A percentile compares a stretch with the other conserved stretches of the same genome.
Conservation (phyloP, 2,113 vertebrate genomes). For the Oostethus manadensis region DNA sequence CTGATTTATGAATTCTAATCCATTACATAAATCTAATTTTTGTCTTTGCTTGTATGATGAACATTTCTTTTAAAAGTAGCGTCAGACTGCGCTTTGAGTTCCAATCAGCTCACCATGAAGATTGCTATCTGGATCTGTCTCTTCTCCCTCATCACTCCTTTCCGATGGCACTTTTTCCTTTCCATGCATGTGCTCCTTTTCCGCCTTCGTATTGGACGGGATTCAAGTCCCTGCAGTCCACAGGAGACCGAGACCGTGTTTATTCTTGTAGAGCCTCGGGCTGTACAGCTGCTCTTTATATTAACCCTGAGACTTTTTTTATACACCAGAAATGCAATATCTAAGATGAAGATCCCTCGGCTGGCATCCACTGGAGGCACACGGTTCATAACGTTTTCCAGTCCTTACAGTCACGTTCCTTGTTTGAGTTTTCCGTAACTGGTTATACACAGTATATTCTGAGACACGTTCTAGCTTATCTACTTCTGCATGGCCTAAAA, state of each 20-base stretch:
- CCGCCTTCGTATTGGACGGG: constrained; percentile 24
- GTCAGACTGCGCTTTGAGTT: neutral
- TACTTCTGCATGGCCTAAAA: too few species aligned
- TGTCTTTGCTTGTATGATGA: neutral
- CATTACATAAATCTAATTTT: neutral
- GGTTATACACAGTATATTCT: too few species aligned
- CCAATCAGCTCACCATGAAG: constrained; percentile 5
- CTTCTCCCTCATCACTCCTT: neutral
- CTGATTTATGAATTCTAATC: constrained; percentile 14
- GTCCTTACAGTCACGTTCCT: neutral
- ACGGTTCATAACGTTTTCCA: neutral
- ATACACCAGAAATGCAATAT: constrained; percentile 12
- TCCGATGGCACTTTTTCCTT: constrained; percentile 6
- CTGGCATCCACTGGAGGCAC: neutral
- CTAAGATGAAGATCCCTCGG: constrained; percentile 2
- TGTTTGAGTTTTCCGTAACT: neutral
- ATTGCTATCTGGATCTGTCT: constrained; percentile 9
- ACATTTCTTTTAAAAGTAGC: neutral
- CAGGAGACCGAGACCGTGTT: constrained; percentile 38
- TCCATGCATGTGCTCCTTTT: neutral
- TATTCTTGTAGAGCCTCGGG: constrained; percentile 51
- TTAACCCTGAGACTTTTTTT: constrained; percentile 25
- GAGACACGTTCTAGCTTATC: too few species aligned
- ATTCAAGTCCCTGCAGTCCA: constrained; percentile 30
- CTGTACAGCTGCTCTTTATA: constrained; percentile 51